These are phyloP conservation scores for Rutilus rutilus DNA, from an alignment of 2,113 vertebrate genomes.

Conservation along the genomic window DNA sequence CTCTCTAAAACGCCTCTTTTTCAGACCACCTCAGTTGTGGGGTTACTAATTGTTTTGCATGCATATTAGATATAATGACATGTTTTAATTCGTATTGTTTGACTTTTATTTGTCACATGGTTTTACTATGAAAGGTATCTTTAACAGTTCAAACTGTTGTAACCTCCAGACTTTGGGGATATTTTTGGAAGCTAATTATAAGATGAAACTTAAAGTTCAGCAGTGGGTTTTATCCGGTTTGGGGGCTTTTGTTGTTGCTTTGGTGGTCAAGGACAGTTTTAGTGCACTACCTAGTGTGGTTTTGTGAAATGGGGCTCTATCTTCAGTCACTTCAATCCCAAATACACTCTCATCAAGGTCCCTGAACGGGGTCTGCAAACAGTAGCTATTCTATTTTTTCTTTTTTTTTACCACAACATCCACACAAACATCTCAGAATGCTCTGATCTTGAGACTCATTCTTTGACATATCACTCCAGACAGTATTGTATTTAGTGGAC, in stretches of 20 bases:
- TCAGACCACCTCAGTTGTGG: not conserved
- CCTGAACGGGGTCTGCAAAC: not conserved
- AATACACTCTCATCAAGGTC: constrained; percentile 3
- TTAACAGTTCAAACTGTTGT: constrained; percentile 21
- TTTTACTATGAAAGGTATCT: constrained; percentile 31
- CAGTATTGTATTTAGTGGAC: constrained; percentile 26
- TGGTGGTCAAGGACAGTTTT: not conserved
- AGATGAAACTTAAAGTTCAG: not conserved
- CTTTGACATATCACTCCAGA: constrained; percentile 36
- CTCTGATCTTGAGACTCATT: not conserved
- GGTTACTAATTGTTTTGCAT: constrained; percentile 50
- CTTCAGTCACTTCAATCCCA: constrained; percentile 22
- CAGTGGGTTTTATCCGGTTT: not conserved
- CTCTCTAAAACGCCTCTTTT: constrained; percentile 55
- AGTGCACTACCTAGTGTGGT: constrained; percentile 36
- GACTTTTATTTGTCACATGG: constrained; percentile 40
- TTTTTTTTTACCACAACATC: not conserved
- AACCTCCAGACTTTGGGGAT: constrained; percentile 21
- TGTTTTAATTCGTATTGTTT: constrained; percentile 41
- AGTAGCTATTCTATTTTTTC: not conserved
- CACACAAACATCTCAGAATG: constrained; percentile 2
- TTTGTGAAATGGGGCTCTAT: constrained; percentile 4
- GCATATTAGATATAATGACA: constrained; percentile 48
- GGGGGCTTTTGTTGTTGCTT: constrained; percentile 13
- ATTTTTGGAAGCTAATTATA: not conserved